These are phyloP conservation scores for Trichoplusia ni DNA, from an alignment of 1,140 invertebrate genomes.

Conservation along the genomic window DNA sequence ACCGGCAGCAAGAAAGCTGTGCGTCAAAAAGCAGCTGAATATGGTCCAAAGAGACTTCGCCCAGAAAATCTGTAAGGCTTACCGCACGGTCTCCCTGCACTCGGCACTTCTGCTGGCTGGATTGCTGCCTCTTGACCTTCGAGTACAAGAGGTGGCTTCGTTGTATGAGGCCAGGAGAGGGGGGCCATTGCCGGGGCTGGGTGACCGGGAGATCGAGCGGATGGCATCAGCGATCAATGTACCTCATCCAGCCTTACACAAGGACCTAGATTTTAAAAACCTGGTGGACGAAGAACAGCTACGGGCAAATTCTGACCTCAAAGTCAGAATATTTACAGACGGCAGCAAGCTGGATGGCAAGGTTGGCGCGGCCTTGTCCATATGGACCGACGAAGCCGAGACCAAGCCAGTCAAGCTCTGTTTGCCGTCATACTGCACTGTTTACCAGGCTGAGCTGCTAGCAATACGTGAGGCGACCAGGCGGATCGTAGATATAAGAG, in stretches of 20 bases:
- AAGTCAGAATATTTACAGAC: constrained; percentile 38
- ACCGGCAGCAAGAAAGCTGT: constrained; percentile 2
- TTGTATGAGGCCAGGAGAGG: constrained; percentile 34
- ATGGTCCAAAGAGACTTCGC: constrained; percentile 37
- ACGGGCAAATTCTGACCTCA: constrained; percentile 6
- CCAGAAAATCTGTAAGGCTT: constrained; percentile 34
- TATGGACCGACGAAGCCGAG: constrained; percentile 38
- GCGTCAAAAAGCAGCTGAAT: constrained; percentile 5
- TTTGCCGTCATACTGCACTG: too few relatives aligned
- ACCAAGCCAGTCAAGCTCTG: too few relatives aligned
- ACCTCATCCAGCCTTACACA: constrained; percentile 29
- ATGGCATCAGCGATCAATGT: not conserved
- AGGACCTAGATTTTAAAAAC: too few relatives aligned
- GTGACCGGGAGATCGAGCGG: too few relatives aligned
- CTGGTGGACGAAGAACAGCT: not conserved
- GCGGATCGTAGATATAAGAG: too few relatives aligned
- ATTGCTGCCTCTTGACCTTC: constrained; percentile 35
- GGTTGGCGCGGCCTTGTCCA: constrained; percentile 40
- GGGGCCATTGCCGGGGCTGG: constrained; percentile 10
- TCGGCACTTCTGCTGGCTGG: constrained; percentile 30
- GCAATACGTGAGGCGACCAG: too few relatives aligned
- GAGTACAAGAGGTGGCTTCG: constrained; percentile 32
- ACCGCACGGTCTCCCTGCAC: constrained; percentile 34
- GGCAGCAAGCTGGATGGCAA: constrained; percentile 41
- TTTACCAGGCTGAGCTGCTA: too few relatives aligned